Base-by-base conservation (phyloP, 1,140 invertebrate species). In the Ceratitis capitata region DNA sequence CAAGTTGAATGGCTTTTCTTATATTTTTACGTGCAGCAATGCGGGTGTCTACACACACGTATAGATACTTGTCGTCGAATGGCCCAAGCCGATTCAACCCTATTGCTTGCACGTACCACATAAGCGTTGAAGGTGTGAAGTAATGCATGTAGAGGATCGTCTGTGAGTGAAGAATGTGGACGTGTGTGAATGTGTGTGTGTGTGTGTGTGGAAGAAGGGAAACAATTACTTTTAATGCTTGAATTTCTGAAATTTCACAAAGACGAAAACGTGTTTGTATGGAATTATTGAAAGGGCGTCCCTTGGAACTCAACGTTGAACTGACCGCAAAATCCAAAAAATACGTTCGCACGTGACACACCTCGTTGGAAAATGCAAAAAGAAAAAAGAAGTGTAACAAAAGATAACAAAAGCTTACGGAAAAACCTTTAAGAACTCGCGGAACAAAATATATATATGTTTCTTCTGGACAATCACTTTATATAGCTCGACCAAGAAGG, bases 301-400 rank as follows among this genome's bases (percentile, higher is more conserved):
- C n/a, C n/a, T n/a, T 45, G 39, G 3, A 42, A 42, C 45, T 78
- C 45, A 45, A 39, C 45, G 69, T 3, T 1, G 39, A 78, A 78
- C 69, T 45, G 69, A 23, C 39, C 42, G 69, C 42, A 78, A 78
- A 78, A 78, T 23, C 39, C 42, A 78, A 78, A 78, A 19, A 78
- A 78, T 23, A n/a, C 45, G 39, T 78, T 78, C 7, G 39, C 35
- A 78, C 69, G 35, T 78, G 69, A 10, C 39, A 2, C 69, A 23
- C n/a, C 19, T 45, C 1, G 26, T 12, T 14, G 3, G 6, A 14
- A 26, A 32, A 1, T 14, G 23, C 12, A 14, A 16, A 9, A 3
- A 10, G 5, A 9, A 3, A 10, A 29, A 58, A 10, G 12, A 16
- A 16, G 0, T 32, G 29, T 32, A 35, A 32, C n/a, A 29, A 3